A percentile compares a stretch with the other conserved stretches of the same genome.
Evolutionary conservation across 2,888 invertebrate species (phyloP).

Genomic region (Diarsia dahlii): DNA sequence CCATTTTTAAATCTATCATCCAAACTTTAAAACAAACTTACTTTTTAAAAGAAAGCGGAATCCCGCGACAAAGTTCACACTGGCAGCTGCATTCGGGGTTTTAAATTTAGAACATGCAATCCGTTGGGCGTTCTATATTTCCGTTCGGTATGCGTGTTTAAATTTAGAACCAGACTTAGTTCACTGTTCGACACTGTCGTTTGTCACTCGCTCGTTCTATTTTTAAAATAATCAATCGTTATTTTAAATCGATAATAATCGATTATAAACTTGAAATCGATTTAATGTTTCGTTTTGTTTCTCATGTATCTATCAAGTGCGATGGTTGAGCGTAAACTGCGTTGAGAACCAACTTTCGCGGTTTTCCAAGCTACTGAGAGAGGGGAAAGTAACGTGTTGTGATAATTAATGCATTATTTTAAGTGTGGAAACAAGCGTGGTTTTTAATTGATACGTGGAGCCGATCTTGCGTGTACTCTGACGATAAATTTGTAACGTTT

Average conservation of each 20-base stretch:
- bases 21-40: slow-evolving; percentile 68
- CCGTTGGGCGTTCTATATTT: slow-evolving; percentile 89
- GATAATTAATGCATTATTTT: slow-evolving; percentile 85
- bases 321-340: slow-evolving; percentile 77
- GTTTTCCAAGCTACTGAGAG: slow-evolving; percentile 84
- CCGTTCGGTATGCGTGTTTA: slow-evolving; percentile 87
- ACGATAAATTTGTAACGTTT: slow-evolving; percentile 53
- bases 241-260: slow-evolving; percentile 62
- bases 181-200: slow-evolving; percentile 88
- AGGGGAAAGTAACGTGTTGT: slow-evolving; percentile 86
- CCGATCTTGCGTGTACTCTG: slow-evolving; percentile 61
- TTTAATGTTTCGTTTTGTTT: slow-evolving; percentile 71
- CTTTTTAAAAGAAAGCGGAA: slow-evolving; percentile 78
- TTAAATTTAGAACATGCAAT: slow-evolving; percentile 88
- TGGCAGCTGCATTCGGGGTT: slow-evolving; percentile 86
- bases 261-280: not conserved
- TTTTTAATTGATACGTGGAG: slow-evolving; percentile 78
- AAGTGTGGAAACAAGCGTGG: slow-evolving; percentile 76
- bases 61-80: slow-evolving; percentile 86
- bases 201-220: slow-evolving; percentile 86
- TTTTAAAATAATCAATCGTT: slow-evolving; percentile 75
- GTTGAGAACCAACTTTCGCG: slow-evolving; percentile 83
- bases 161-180: slow-evolving; percentile 88
- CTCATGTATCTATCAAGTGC: slow-evolving; percentile 68
- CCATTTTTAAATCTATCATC: slow-evolving; percentile 35